A percentile compares a stretch with the other conserved stretches of the same genome.
Evolutionary conservation across 2,113 vertebrate species (phyloP).

Genomic region (Callorhinus ursinus): DNA sequence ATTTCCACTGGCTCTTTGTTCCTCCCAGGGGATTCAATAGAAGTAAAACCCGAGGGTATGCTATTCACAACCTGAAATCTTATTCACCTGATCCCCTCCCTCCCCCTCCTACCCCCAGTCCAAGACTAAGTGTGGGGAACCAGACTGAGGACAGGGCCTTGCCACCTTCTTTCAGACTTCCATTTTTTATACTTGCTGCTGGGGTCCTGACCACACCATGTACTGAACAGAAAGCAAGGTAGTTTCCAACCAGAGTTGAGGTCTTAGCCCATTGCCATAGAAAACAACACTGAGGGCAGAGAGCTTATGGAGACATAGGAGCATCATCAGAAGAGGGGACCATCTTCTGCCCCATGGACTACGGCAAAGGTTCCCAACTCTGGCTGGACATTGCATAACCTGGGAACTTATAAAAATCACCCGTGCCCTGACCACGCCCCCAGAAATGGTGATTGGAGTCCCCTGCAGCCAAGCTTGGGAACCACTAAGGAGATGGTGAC

Average conservation of each 20-base stretch:
- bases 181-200: background rate
- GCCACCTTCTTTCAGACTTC: background rate
- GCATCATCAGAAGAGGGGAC: background rate
- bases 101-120: background rate
- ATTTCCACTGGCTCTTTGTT: constrained; percentile 51
- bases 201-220: background rate
- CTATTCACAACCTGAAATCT: constrained; percentile 16
- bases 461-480: background rate
- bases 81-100: background rate
- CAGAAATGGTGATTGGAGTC: background rate
- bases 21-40: background rate
- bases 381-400: background rate
- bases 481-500: background rate
- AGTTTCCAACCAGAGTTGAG: background rate
- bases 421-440: background rate
- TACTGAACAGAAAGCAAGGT: background rate
- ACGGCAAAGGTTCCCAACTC: background rate
- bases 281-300: background rate
- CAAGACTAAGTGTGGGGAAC: background rate
- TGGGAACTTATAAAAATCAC: background rate
- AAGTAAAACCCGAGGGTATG: constrained; percentile 8
- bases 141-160: background rate
- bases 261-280: background rate
- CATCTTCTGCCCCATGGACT: background rate
- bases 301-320: background rate